Evolutionary conservation across 2,888 invertebrate genomes (phyloP), one percentile per base, ranked within the genome.

Genomic region (Plutella xylostella): DNA sequence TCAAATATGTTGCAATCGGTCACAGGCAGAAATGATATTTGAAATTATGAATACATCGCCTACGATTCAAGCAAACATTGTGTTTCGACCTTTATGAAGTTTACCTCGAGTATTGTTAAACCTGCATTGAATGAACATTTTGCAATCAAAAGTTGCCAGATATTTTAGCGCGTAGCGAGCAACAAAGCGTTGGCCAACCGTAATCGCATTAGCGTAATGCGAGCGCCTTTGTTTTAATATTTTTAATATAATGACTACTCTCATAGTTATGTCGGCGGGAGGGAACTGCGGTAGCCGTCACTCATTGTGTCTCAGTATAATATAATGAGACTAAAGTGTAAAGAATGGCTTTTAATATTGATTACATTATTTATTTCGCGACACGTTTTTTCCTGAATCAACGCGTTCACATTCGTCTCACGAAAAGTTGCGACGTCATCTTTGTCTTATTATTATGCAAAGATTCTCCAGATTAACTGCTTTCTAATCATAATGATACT

Each of bases 251-350:
- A 63, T 70, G 72, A 73, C 64, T 60, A 61, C 68, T 72, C 71
- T 68, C 68, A 68, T 66, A 68, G 62, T 62, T 58, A 66, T 70
- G 71, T 78, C 78, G 77, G 78, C 79, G 67, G 74, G 62, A 70
- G 76, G 72, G 76, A 79, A 79, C 71, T 57, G 61, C 68, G 69
- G 61, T 46, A 54, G 64, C 62, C 63, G 59, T 46, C 53, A 52
- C 57, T 66, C 73, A 76, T 79, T 80, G 77, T 77, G 65, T 69
- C 72, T 72, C 68, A 56, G 63, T 61, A 28, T 49, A 69, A 68
- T 70, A 70, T 63, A 70, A 67, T 68, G 65, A 56, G 63, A 65
- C 65, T 68, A 68, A 28, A 12, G n/a, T 28, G n/a, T 6, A 28
- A 70, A 58, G 54, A 62, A 56, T 65, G 63, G 65, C 61, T 64